Percentiles rank a stretch among this genome's conserved stretches.
Conservation (phyloP, 2,888 invertebrate species). For the Drosophila melanosoma region DNA sequence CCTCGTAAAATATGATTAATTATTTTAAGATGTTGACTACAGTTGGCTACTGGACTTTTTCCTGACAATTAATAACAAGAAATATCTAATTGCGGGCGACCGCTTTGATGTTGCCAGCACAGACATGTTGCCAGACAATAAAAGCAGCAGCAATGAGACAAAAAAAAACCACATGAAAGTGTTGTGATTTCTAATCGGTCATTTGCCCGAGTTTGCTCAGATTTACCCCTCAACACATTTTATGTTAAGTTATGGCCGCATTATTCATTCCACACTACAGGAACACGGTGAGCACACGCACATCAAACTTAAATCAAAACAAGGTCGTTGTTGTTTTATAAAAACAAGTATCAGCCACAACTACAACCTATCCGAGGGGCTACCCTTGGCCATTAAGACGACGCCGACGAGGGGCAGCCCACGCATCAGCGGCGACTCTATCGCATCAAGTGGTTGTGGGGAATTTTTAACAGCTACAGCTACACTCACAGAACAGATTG, state of each 20-base stretch:
- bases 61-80: slow-evolving; percentile 59
- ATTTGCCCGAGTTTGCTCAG: slow-evolving; percentile 57
- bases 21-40: slow-evolving; percentile 25
- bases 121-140: neutral
- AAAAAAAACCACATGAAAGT: slow-evolving; percentile 50
- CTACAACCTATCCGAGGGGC: slow-evolving; percentile 27
- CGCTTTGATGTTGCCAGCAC: slow-evolving; percentile 61
- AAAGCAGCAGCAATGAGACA: slow-evolving; percentile 1
- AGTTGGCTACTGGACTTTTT: slow-evolving; percentile 25
- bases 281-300: slow-evolving; percentile 47
- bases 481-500: neutral
- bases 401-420: slow-evolving; percentile 16
- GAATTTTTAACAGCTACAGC: slow-evolving; percentile 23
- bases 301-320: slow-evolving; percentile 57
- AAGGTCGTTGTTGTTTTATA: slow-evolving; percentile 60
- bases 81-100: slow-evolving; percentile 60
- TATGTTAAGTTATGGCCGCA: slow-evolving; percentile 13
- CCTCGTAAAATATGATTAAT: slow-evolving; percentile 31
- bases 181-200: slow-evolving; percentile 76
- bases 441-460: slow-evolving; percentile 50
- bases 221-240: slow-evolving; percentile 16
- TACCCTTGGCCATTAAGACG: slow-evolving; percentile 38
- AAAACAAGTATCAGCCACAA: slow-evolving; percentile 21
- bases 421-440: slow-evolving; percentile 33
- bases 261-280: slow-evolving; percentile 14